Conservation (phyloP, 1,140 invertebrate species). For the Drosophila nigrodunni region DNA sequence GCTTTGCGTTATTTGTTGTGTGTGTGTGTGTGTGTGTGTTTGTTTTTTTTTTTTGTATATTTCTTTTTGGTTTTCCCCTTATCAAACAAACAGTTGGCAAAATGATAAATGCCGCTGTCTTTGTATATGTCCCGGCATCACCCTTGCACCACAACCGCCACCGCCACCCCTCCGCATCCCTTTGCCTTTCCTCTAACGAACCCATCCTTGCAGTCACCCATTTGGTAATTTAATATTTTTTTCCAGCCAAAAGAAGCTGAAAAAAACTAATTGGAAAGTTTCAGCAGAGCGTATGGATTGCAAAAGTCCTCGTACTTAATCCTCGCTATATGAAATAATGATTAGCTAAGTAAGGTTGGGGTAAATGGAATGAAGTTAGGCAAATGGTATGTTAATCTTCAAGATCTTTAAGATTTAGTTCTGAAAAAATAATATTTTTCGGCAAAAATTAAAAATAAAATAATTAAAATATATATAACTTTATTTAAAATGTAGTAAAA, state of each 20-base stretch:
- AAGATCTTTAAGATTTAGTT: too few species aligned
- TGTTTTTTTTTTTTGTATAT: background rate
- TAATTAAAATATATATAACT: too few species aligned
- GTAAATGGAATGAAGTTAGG: too few species aligned
- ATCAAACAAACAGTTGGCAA: constrained; percentile 83
- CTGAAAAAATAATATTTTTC: too few species aligned
- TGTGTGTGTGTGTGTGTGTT: too few species aligned
- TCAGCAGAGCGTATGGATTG: too few species aligned
- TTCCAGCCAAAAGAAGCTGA: constrained; percentile 39
- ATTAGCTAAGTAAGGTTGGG: too few species aligned
- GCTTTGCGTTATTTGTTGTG: constrained; percentile 40
- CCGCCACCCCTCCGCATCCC: background rate
- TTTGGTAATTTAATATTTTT: constrained; percentile 80
- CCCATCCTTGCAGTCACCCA: constrained; percentile 28
- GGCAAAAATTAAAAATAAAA: too few species aligned
- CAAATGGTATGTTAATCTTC: too few species aligned
- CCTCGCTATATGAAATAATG: too few species aligned
- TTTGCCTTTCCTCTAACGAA: background rate
- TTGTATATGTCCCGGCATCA: constrained; percentile 40
- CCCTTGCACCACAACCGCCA: constrained; percentile 24
- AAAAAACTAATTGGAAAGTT: constrained; percentile 9
- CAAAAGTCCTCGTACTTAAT: too few species aligned
- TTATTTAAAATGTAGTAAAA: too few species aligned
- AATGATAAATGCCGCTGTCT: constrained; percentile 76
- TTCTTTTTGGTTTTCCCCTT: constrained; percentile 62